Percentiles rank a stretch among this genome's conserved stretches.
Evolutionary conservation across 2,113 vertebrate species (phyloP).

Genomic region (Eidolon helvum): DNA sequence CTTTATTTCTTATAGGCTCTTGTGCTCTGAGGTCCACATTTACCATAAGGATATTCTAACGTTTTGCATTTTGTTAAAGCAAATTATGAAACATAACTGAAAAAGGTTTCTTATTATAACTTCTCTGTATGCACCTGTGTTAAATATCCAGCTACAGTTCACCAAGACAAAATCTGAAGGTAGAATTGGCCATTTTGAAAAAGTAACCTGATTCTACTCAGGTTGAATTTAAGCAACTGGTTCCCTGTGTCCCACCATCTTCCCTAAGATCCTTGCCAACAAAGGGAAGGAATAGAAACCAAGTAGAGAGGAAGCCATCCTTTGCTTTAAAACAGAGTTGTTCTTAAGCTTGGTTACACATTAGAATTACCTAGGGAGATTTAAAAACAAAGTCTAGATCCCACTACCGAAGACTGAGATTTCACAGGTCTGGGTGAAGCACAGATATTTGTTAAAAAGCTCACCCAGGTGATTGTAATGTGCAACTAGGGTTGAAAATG

Average conservation of each 20-base stretch:
- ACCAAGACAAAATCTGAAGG: background rate
- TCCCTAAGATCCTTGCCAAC: background rate
- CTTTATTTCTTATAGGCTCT: background rate
- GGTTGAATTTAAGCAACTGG: background rate
- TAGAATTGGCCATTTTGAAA: background rate
- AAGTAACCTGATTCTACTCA: background rate
- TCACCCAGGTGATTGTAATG: background rate
- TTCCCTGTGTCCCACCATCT: background rate
- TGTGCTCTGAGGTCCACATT: background rate
- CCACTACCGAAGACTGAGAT: background rate
- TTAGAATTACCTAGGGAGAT: background rate
- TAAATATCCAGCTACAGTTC: conserved; percentile 25
- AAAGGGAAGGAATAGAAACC: background rate
- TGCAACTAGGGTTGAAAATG: background rate
- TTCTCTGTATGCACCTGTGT: background rate
- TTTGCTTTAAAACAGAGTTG: background rate
- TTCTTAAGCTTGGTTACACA: background rate
- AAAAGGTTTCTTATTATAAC: conserved; percentile 10
- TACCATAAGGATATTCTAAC: background rate
- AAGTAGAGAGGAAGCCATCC: background rate
- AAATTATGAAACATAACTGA: background rate
- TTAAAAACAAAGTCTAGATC: background rate
- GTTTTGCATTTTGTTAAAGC: conserved; percentile 37
- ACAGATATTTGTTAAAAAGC: background rate
- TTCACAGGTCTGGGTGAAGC: background rate